phyloP scores from a whole-genome alignment of 1,140 invertebrate species.

The Manduca sexta region DNA sequence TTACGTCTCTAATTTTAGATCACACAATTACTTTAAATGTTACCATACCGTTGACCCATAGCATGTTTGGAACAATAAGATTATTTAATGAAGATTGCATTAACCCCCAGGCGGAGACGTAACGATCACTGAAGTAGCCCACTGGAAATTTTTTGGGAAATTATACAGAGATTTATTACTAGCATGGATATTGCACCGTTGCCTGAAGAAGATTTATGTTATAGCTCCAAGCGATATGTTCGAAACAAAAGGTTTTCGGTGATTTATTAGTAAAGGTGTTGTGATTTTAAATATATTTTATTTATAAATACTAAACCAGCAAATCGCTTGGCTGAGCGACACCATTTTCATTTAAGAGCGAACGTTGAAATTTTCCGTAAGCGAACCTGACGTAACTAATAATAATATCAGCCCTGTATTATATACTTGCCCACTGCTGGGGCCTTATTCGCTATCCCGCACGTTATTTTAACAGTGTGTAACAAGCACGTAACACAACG shows the following conservation, averaged over 20 bases:
- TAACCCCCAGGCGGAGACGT: slow-evolving; percentile 43
- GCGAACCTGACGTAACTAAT: too few relatives aligned
- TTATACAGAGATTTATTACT: slow-evolving; percentile 67
- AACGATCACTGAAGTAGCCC: slow-evolving; percentile 67
- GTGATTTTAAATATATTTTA: background rate
- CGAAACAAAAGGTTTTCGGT: slow-evolving; percentile 9
- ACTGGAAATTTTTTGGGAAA: slow-evolving; percentile 41
- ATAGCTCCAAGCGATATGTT: slow-evolving; percentile 34
- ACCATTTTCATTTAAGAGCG: too few relatives aligned
- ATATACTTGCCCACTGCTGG: too few relatives aligned
- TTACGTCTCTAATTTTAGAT: too few relatives aligned
- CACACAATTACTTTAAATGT: too few relatives aligned
- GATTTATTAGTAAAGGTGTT: slow-evolving; percentile 4
- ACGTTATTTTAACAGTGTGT: too few relatives aligned
- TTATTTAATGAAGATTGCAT: slow-evolving; percentile 64
- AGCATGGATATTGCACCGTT: slow-evolving; percentile 28
- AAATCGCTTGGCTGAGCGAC: too few relatives aligned
- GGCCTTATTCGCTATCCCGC: too few relatives aligned
- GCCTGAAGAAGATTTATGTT: slow-evolving; percentile 46
- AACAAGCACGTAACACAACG: too few relatives aligned
- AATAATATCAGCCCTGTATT: too few relatives aligned
- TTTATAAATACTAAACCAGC: too few relatives aligned
- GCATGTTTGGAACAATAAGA: slow-evolving; percentile 29
- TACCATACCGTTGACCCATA: slow-evolving; percentile 1
- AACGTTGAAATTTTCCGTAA: too few relatives aligned